A percentile compares a stretch with the other conserved stretches of the same genome.
phyloP scores from a whole-genome alignment of 2,888 invertebrate genomes.

The Athripsodes cinereus region DNA sequence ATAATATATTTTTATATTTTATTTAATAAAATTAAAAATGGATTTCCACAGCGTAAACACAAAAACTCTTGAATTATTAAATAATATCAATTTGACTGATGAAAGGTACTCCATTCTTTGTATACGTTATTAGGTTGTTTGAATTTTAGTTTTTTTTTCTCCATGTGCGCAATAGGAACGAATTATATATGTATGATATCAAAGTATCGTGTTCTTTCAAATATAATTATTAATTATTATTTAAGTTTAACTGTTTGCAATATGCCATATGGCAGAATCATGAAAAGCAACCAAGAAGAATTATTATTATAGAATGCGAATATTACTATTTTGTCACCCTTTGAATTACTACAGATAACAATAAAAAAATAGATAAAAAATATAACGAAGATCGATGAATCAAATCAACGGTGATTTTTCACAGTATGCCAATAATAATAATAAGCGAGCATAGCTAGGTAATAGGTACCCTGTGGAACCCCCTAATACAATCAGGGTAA shows the following conservation, averaged over 20 bases:
- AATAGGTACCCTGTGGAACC: neutral
- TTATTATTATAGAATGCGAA: neutral
- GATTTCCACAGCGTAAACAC: too few species aligned
- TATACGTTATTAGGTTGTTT: too few species aligned
- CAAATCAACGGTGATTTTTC: slow-evolving; percentile 13
- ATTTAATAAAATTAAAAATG: too few species aligned
- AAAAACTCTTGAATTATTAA: too few species aligned
- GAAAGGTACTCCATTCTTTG: too few species aligned
- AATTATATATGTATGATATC: neutral
- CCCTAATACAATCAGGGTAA: neutral
- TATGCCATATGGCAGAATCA: too few species aligned
- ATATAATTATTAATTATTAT: neutral
- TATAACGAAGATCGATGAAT: neutral
- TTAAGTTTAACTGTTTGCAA: neutral
- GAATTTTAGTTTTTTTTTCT: too few species aligned
- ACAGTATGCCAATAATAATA: slow-evolving; percentile 4
- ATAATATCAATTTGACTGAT: too few species aligned
- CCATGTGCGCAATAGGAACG: too few species aligned
- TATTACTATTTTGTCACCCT: neutral
- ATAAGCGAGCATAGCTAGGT: neutral
- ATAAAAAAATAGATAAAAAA: neutral
- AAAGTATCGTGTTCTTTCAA: neutral
- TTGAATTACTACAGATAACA: neutral
- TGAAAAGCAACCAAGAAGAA: too few species aligned
- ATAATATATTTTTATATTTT: too few species aligned